Conservation (phyloP, 2,888 invertebrate genomes). For the Phortica magna region DNA sequence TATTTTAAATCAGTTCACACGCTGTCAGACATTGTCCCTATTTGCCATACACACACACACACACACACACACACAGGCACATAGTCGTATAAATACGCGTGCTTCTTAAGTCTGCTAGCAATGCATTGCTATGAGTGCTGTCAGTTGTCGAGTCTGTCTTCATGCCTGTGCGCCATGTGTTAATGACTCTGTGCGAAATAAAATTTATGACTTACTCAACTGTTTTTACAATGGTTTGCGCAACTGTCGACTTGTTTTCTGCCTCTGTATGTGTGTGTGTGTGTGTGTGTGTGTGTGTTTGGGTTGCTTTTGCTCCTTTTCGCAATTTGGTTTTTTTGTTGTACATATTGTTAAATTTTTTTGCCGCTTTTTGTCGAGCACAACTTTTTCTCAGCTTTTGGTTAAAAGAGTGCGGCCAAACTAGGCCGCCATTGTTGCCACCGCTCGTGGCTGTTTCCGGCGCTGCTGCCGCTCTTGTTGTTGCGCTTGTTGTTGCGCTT, state of each 20-base stretch:
- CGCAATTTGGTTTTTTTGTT: background rate
- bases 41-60: background rate
- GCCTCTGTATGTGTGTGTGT: background rate
- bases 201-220: constrained; percentile 72
- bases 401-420: constrained; percentile 45
- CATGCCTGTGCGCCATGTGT: constrained; percentile 64
- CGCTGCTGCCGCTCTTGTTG: background rate
- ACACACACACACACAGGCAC: background rate
- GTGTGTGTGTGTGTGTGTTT: background rate
- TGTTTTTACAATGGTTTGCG: constrained; percentile 52
- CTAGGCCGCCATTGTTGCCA: constrained; percentile 71
- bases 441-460: constrained; percentile 41
- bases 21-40: constrained; percentile 22
- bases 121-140: background rate
- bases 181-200: constrained; percentile 71
- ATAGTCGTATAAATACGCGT: background rate
- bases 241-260: background rate
- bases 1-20: constrained; percentile 20
- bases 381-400: background rate
- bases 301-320: background rate
- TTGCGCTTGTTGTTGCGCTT: no score
- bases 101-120: background rate
- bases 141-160: background rate
- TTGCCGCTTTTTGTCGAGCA: background rate
- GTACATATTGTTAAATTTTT: background rate